Evolutionary conservation across 2,797 vertebrate genomes (phyloP), one percentile per base, ranked within the genome.

Genomic region (Myripristis jacobus): DNA sequence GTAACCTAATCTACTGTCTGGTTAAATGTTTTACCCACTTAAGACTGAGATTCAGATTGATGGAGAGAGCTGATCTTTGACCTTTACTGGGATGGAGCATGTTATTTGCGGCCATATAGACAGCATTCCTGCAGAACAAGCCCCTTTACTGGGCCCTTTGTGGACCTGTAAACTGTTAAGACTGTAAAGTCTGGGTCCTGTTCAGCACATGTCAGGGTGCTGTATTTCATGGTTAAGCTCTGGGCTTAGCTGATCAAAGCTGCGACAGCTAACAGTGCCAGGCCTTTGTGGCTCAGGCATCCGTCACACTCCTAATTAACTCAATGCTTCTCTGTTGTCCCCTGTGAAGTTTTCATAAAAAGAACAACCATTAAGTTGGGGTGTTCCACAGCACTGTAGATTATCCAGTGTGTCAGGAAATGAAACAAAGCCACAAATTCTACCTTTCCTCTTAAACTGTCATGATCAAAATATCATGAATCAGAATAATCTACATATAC

Each of bases 221-320:
- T 67, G 80, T 63, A 84, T 89, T 89, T 89, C 83, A 89, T 91
- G 88, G 87, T 79, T 86, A 90, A 90, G 81, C 85, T 91, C 81
- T 66, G 73, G 87, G 87, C 54, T 88, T 88, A 81, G 80, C 86
- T 91, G 92, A 93, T 93, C 91, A 94, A 93, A 93, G 93, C 78
- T 34, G 60, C 38, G 59, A 75, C 84, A 86, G 80, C 88, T 88
- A 86, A 88, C 80, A 68, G 85, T 88, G 89, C 88, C 81, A 80
- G 85, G 80, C 88, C 81, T 88, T 68, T 88, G 92, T 36, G 72
- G 88, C 77, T 84, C 85, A 75, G 79, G 82, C 91, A 89, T 91
- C 86, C 78, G 81, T 92, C 90, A 90, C 79, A 86, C 85, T 87
- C 89, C 88, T 90, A 93, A 92, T 93, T 90, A 87, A 87, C 86